Conservation (phyloP, 2,888 invertebrate genomes). For the Hirudinaria manillensis region DNA sequence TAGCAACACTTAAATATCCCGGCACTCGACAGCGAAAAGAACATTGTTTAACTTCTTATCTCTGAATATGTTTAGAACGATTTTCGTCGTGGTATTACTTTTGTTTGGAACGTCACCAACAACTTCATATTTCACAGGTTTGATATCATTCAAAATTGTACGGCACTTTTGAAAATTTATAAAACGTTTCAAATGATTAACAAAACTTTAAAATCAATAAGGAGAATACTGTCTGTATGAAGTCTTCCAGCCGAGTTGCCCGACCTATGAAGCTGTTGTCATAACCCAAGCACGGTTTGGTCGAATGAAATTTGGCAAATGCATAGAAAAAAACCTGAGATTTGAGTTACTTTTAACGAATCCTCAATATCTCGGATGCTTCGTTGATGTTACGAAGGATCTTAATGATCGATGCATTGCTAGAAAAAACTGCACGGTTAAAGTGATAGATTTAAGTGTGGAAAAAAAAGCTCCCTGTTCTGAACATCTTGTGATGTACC, state of each 20-base stretch:
- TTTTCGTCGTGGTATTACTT: too few species aligned
- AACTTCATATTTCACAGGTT: too few species aligned
- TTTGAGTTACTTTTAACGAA: neutral
- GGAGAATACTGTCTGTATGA: conserved; percentile 13
- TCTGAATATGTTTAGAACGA: too few species aligned
- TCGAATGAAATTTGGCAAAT: conserved; percentile 19
- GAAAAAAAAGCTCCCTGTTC: neutral
- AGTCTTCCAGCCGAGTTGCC: conserved; percentile 11
- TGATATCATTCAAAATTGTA: too few species aligned
- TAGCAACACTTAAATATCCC: too few species aligned
- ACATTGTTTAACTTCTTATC: too few species aligned
- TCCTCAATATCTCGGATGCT: neutral
- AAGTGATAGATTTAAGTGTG: neutral
- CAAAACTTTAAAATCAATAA: too few species aligned
- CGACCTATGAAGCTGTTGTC: neutral
- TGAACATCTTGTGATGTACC: neutral
- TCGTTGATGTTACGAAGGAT: neutral
- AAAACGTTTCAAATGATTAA: too few species aligned
- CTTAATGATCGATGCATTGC: conserved; percentile 9
- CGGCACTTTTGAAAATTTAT: too few species aligned
- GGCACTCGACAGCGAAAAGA: too few species aligned
- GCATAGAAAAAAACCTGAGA: neutral
- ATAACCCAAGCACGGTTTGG: neutral
- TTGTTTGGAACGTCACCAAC: too few species aligned
- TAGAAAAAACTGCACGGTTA: neutral